Base-by-base conservation (phyloP, 2,888 invertebrate species). In the Eupelmus urozonus region DNA sequence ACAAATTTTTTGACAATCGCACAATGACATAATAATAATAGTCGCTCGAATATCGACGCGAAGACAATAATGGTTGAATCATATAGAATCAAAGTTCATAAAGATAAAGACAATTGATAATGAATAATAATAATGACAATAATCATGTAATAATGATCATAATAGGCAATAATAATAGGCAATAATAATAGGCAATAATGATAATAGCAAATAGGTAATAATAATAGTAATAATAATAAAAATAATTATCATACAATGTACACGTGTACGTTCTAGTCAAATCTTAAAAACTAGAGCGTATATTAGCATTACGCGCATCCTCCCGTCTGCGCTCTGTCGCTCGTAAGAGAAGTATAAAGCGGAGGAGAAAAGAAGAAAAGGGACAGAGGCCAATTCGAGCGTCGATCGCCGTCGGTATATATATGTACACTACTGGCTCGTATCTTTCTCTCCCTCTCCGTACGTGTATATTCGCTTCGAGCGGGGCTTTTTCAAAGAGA, bases 221-320 rank as follows among this genome's bases (percentile, higher is more conserved):
- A 45, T 65, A 55, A 29, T 45, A 73, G 16, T 72, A 80, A 83
- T 84, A 79, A 82, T 80, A 84, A 82, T 85, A 81, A 85, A 86
- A 85, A 87, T 87, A 85, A 83, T 82, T 86, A 87, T 88, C 79
- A 83, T 88, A 88, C 86, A 89, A 86, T 87, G 86, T 87, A 23
- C 57, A 87, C 86, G 87, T 82, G n/a, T 63, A 85, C 84, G 84
- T 83, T 85, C 83, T 85, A 85, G 84, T 82, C 85, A 84, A 82
- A 83, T 74, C 83, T 85, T 85, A 85, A 62, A 81, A 82, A 82
- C 82, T 83, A 85, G 77, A 67, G 66, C 67, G 71, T 71, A n/a
- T n/a, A 66, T 62, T n/a, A 42, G 20, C 49, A 13, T 34, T 18
- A 49, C 49, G 27, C 59, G 18, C 57, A 42, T 25, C 16, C 16